Evolutionary conservation across 2,888 invertebrate species (phyloP).

Genomic region (Andrena fulva): DNA sequence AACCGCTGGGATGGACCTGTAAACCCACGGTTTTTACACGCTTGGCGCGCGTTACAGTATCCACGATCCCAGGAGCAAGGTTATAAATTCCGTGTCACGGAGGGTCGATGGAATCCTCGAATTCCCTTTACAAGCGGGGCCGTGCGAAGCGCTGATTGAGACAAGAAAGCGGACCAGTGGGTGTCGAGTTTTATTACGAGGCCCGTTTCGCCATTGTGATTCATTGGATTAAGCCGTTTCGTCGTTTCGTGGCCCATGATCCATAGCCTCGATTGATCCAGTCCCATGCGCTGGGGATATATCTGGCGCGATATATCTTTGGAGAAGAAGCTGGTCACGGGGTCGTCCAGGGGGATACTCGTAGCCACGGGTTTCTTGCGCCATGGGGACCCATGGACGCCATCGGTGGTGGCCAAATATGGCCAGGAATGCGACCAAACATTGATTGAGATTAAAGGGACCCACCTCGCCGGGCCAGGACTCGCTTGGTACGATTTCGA

Average conservation of each 20-base stretch:
- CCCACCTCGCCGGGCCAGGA: slow-evolving; percentile 25
- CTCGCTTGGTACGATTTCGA: slow-evolving; percentile 16
- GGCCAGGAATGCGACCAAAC: slow-evolving; percentile 77
- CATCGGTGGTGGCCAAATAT: slow-evolving; percentile 76
- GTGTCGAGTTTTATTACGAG: slow-evolving; percentile 36
- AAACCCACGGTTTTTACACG: background rate
- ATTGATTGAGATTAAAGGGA: slow-evolving; percentile 69
- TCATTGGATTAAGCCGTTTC: slow-evolving; percentile 17
- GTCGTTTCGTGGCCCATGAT: background rate
- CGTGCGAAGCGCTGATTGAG: slow-evolving; percentile 40
- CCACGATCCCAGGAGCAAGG: slow-evolving; percentile 8
- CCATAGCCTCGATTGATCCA: background rate
- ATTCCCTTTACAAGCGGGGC: slow-evolving; percentile 4
- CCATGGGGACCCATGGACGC: slow-evolving; percentile 51
- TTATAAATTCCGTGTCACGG: slow-evolving; percentile 26
- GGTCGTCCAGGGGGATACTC: slow-evolving; percentile 56
- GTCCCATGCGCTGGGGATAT: slow-evolving; percentile 21
- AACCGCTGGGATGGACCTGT: background rate
- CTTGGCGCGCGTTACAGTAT: background rate
- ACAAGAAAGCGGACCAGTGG: slow-evolving; percentile 31
- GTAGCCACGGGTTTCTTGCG: slow-evolving; percentile 56
- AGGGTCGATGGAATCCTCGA: slow-evolving; percentile 9
- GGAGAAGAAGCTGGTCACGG: slow-evolving; percentile 54
- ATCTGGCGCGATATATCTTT: slow-evolving; percentile 52
- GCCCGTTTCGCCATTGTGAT: slow-evolving; percentile 41